A percentile compares a stretch with the other conserved stretches of the same genome.
Evolutionary conservation across 1,140 invertebrate species (phyloP).

Genomic region (Magallana gigas): DNA sequence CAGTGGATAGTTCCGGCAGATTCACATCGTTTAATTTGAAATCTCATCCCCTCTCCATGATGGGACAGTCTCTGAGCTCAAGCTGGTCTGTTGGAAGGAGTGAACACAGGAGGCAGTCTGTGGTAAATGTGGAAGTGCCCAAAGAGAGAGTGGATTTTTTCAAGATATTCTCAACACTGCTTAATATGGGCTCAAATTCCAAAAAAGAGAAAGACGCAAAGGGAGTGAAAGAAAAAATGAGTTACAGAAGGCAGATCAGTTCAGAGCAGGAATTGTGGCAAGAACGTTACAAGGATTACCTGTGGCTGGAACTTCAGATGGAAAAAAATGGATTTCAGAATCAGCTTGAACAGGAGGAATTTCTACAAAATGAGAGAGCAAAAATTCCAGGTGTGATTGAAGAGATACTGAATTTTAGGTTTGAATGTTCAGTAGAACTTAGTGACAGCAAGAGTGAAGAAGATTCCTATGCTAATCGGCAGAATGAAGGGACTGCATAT

Average conservation of each 20-base stretch:
- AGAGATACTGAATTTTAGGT: constrained; percentile 89
- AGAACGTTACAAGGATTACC: constrained; percentile 91
- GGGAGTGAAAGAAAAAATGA: constrained; percentile 75
- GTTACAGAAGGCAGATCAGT: constrained; percentile 83
- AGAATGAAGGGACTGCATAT: constrained; percentile 11
- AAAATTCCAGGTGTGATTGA: constrained; percentile 85
- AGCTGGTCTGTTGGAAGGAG: constrained; percentile 13
- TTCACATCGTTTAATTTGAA: constrained; percentile 39
- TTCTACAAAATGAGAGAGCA: constrained; percentile 86
- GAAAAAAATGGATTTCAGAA: constrained; percentile 86
- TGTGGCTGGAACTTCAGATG: constrained; percentile 94
- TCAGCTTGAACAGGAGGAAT: constrained; percentile 87
- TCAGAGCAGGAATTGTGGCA: constrained; percentile 92
- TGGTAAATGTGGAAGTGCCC: constrained; percentile 74
- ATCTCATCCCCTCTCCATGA: constrained; percentile 33
- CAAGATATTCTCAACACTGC: constrained; percentile 85
- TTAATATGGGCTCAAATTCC: constrained; percentile 85
- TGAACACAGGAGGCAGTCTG: constrained; percentile 53
- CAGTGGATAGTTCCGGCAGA: constrained; percentile 35
- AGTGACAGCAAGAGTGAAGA: constrained; percentile 42
- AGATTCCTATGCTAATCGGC: neutral
- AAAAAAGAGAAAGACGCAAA: constrained; percentile 82
- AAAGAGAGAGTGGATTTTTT: constrained; percentile 83
- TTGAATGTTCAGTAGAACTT: constrained; percentile 57
- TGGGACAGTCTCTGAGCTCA: constrained; percentile 8